Base-by-base conservation (phyloP, 1,140 invertebrate species). In the Steinernema feltiae region DNA sequence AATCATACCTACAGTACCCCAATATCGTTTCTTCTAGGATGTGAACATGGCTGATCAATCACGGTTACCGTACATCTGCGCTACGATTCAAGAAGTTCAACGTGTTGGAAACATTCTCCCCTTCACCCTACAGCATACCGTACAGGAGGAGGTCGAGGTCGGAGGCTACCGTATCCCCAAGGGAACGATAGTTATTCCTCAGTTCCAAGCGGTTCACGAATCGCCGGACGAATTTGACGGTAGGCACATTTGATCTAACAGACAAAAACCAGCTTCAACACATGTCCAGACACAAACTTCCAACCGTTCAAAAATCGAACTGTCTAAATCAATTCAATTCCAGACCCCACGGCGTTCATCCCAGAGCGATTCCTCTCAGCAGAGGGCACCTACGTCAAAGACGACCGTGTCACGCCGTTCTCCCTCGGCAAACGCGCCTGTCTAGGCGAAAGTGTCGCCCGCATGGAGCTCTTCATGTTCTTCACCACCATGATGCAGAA, bases 381-480 rank as follows among this genome's bases (percentile, higher is more conserved):
- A 0, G 91, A 92, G 78, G 92, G 92, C 29, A 83, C 48, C n/a
- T 91, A 95, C 18, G 88, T 88, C 46, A 92, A 92, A 73, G 93
- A 93, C 0, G 92, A 94, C 79, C 93, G 90, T 86, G 95, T 94
- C 87, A 91, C 95, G 88, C 94, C 94, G 0, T 95, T 94, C 85
- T 93, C 93, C 41, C 92, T 94, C 0, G 93, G 89, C 87, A 73
- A 87, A 86, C 79, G 94, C n/a, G 93, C 93, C 91, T 97, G 94
- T 83, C 87, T 96, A 2, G 94, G 94, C 1, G 93, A 96, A 82
- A 90, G 92, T 0, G 87, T 97, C 70, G 94, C 94, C 0, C 88
- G 92, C n/a, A 93, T 93, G 91, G 94, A 96, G 86, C 88, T 95
- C 53, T 95, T 94, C 87, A 89, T 94, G 41, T 94, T 95, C 88